These are phyloP conservation scores for Allolobophora icterica DNA, from an alignment of 2,888 invertebrate species.

Conservation along the genomic window DNA sequence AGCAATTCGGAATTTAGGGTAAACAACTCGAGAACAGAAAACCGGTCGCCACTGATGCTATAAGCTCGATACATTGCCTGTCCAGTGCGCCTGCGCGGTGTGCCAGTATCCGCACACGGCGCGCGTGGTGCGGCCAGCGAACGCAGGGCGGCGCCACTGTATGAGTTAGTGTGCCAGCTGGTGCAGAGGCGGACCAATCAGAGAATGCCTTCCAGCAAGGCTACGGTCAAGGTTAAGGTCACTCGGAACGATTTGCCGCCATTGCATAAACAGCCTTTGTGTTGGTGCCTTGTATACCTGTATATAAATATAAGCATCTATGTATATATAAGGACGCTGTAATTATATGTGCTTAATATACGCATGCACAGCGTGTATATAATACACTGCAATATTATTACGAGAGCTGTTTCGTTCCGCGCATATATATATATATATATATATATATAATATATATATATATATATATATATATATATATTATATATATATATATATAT, in stretches of 20 bases:
- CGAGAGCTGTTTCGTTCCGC: too few species aligned
- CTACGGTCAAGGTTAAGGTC: background rate
- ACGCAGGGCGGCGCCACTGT: background rate
- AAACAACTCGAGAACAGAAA: background rate
- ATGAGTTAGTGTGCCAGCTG: background rate
- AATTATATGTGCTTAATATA: too few species aligned
- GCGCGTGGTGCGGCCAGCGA: too few species aligned
- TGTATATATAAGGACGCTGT: too few species aligned
- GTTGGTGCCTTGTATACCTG: background rate
- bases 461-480: too few species aligned
- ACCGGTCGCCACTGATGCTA: background rate
- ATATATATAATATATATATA: too few species aligned
- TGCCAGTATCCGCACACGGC: too few species aligned
- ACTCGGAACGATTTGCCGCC: background rate
- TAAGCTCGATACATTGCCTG: background rate
- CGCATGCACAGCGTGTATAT: too few species aligned
- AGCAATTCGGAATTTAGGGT: constrained; percentile 17
- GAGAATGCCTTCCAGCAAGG: background rate
- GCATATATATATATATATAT: too few species aligned
- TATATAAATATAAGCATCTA: background rate
- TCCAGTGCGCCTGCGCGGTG: background rate
- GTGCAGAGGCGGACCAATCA: background rate
- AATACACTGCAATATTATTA: too few species aligned
- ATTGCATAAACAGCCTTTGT: background rate
- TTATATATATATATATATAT: too few species aligned